phyloP scores from a whole-genome alignment of 2,888 invertebrate species.

The Chesias legatella region DNA sequence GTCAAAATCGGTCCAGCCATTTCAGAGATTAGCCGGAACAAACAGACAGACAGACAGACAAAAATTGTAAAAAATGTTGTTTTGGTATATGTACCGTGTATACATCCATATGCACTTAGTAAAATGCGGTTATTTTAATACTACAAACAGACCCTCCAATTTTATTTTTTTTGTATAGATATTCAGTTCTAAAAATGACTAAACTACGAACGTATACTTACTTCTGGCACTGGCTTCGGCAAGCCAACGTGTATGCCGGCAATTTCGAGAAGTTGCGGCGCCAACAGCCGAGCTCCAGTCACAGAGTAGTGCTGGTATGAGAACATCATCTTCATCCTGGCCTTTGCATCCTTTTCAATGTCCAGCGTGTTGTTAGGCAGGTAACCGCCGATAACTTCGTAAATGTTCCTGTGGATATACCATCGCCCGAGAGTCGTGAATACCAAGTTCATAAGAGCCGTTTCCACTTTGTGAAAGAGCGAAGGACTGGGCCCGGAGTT shows the following conservation, averaged over 20 bases:
- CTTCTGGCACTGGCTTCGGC: constrained; percentile 45
- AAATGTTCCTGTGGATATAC: constrained; percentile 49
- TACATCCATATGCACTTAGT: too few species aligned
- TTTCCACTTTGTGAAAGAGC: constrained; percentile 44
- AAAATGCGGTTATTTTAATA: too few species aligned
- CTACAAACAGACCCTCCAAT: too few species aligned
- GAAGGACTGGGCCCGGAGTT: constrained; percentile 48
- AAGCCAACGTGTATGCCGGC: constrained; percentile 75
- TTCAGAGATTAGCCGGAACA: too few species aligned
- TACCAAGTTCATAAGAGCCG: constrained; percentile 37
- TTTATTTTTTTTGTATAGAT: too few species aligned
- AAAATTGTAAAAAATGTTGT: too few species aligned
- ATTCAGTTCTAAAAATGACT: too few species aligned
- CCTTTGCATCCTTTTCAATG: constrained; percentile 62
- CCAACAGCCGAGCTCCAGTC: constrained; percentile 71
- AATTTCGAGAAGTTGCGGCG: constrained; percentile 81
- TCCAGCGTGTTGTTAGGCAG: constrained; percentile 66
- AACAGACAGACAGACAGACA: too few species aligned
- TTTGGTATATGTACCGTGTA: too few species aligned
- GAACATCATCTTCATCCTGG: constrained; percentile 75
- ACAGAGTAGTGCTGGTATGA: constrained; percentile 82
- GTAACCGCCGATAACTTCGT: constrained; percentile 51
- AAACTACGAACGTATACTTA: too few species aligned
- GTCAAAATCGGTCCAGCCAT: too few species aligned
- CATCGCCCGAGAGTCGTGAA: constrained; percentile 39